Evolutionary conservation across 1,140 invertebrate genomes (phyloP), one percentile per base, ranked within the genome.

Genomic region (Parapsyche elsis): DNA sequence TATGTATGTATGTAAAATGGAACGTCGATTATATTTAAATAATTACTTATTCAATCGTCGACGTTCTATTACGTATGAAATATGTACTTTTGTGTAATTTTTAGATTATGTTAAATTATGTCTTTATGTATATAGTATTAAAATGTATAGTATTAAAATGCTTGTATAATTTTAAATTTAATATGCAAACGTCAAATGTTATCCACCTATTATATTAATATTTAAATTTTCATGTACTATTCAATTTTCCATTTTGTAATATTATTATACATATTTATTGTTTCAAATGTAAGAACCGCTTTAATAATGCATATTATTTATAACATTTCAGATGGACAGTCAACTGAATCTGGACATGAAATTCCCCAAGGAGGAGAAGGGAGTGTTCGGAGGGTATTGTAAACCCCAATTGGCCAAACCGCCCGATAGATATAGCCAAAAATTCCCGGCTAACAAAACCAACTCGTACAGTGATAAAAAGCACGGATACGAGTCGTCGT

Each of bases 401-500:
- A 61, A 23, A 23, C 0, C 19, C 2, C 59, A 19, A 23, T 2
- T 53, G 49, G 49, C 16, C 10, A 53, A 53, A 4, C 19, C 59
- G 14, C 59, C 59, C 21, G 59, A 61, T 19, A 23, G 9, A 61
- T 16, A 16, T 19, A 21, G 59, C 10, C n/a, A 61, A 21, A 5
- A 21, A 23, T 61, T 61, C 21, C 19, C 59, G 19, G 21, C 23
- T 21, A 67, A 67, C 9, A 23, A 21, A 12, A 10, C 23, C 1
- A 5, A 9, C 5, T 26, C 64, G 24, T 26, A 26, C 21, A 67
- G 30, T 38, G 30, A 26, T n/a, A 67, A 67, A 30, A 67, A 30
- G 26, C 10, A 49, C 26, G 71, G n/a, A 7, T 75, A 49, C 24
- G 49, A 57, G n/a, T 75, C 73, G 10, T 24, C 78, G 14, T 83